Evolutionary conservation across 2,113 vertebrate genomes (phyloP), one percentile per base, ranked within the genome.

Genomic region (Camelus bactrianus): DNA sequence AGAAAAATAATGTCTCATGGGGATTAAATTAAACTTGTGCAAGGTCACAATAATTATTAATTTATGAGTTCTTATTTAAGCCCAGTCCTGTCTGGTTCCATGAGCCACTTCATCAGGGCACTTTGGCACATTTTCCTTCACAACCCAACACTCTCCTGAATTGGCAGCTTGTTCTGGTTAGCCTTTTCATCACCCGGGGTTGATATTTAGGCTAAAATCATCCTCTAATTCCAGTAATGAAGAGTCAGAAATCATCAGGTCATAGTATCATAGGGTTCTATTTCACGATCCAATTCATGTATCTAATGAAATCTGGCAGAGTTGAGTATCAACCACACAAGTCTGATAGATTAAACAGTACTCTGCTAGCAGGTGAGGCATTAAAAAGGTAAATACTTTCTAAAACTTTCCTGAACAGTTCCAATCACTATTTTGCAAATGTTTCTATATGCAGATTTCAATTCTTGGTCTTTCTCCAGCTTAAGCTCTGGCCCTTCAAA

Each of bases 181-280:
- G 56, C 48, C n/a, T 94, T 96, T 96, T 91, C 70, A 89, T 87
- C 24, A 90, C 32, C 28, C 22, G 38, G 77, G 56, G 30, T 15
- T 97, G 86, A 79, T 92, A 94, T 81, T 90, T 91, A 87, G 46
- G 60, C 65, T 86, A 83, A 82, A 91, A 10, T 16, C 69, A 92
- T 90, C 46, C 14, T 95, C 75, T 72, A 62, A 48, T 93, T 70
- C 82, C 50, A 79, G 65, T 95, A 93, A 89, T 69, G 50, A 91
- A 77, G 72, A 96, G 50, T 48, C 82, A 82, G 35, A 73, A 80
- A 67, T 89, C 56, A 93, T 56, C 64, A 58, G 46, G 48, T 48
- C 54, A 65, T 84, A 64, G 80, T 90, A 83, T n/a, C 30, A 19
- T 20, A 5, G 65, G 19, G 24, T 79, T 93, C 52, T 38, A 76